A percentile compares a stretch with the other conserved stretches of the same genome.
phyloP scores from a whole-genome alignment of 2,113 vertebrate species.

The Mesitornis unicolor region DNA sequence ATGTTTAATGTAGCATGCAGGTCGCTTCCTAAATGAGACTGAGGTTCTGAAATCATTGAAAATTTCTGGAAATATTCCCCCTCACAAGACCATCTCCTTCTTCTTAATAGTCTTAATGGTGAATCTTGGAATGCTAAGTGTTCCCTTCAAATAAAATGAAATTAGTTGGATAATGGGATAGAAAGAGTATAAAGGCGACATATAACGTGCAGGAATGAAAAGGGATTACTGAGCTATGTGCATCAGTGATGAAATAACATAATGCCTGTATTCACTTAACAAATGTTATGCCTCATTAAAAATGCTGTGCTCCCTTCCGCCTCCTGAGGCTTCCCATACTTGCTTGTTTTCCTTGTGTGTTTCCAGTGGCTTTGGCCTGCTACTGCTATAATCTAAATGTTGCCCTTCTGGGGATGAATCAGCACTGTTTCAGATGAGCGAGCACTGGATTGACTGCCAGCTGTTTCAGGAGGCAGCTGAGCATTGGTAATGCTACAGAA shows the following conservation, averaged over 20 bases:
- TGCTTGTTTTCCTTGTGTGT: not conserved
- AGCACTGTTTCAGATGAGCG: slow-evolving; percentile 10
- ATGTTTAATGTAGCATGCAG: not conserved
- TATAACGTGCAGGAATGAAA: not conserved
- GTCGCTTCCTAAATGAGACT: not conserved
- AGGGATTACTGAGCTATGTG: not conserved
- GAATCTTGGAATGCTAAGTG: not conserved
- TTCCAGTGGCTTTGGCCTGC: slow-evolving; percentile 32
- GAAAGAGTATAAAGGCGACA: not conserved
- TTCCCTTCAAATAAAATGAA: not conserved
- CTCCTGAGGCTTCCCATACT: not conserved
- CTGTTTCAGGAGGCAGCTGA: slow-evolving; percentile 33
- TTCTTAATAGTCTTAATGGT: not conserved
- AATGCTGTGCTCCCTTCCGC: not conserved
- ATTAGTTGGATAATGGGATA: not conserved
- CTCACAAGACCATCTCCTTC: not conserved
- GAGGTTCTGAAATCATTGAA: not conserved
- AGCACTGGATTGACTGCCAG: slow-evolving; percentile 20
- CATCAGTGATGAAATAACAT: not conserved
- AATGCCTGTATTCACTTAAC: not conserved
- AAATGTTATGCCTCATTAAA: slow-evolving; percentile 2
- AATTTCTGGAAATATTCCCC: not conserved
- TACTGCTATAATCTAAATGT: not conserved
- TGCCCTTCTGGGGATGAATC: slow-evolving; percentile 46
- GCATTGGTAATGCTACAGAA: slow-evolving; percentile 18